phyloP scores from a whole-genome alignment of 2,797 vertebrate genomes.

The Calcarius lapponicus region DNA sequence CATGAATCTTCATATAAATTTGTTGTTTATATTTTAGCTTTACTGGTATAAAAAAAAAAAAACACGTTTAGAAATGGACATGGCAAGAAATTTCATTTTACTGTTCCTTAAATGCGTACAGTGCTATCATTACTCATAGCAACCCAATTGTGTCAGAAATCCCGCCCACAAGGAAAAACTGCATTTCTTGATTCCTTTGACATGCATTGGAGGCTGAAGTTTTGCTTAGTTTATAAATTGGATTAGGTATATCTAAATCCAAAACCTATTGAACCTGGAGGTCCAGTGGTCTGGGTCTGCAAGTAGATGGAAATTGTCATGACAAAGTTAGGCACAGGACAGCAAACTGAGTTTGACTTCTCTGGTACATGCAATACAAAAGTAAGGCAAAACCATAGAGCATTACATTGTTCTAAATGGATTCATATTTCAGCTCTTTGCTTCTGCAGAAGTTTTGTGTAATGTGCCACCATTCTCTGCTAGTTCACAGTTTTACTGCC shows the following conservation, averaged over 20 bases:
- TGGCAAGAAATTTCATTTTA: not conserved
- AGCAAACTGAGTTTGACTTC: not conserved
- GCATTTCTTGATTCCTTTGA: not conserved
- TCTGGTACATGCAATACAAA: not conserved
- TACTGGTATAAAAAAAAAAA: not conserved
- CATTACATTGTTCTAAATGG: not conserved
- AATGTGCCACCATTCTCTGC: not conserved
- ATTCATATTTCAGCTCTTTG: not conserved
- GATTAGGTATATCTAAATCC: not conserved
- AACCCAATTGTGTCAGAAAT: not conserved
- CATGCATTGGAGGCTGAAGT: not conserved
- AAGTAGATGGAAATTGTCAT: not conserved
- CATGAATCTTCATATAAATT: not conserved
- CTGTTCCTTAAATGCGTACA: not conserved
- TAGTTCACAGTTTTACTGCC: not conserved
- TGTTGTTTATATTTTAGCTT: not conserved
- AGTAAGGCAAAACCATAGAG: not conserved
- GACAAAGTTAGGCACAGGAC: not conserved
- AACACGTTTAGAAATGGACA: not conserved
- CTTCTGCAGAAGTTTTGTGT: not conserved
- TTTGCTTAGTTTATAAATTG: not conserved
- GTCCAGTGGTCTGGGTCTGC: not conserved
- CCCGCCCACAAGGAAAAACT: fast-evolving
- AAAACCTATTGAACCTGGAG: not conserved
- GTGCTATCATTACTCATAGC: not conserved